A percentile compares a stretch with the other conserved stretches of the same genome.
These are phyloP conservation scores for Tenodera sinensis DNA, from an alignment of 2,888 invertebrate species.

Conservation along the genomic window DNA sequence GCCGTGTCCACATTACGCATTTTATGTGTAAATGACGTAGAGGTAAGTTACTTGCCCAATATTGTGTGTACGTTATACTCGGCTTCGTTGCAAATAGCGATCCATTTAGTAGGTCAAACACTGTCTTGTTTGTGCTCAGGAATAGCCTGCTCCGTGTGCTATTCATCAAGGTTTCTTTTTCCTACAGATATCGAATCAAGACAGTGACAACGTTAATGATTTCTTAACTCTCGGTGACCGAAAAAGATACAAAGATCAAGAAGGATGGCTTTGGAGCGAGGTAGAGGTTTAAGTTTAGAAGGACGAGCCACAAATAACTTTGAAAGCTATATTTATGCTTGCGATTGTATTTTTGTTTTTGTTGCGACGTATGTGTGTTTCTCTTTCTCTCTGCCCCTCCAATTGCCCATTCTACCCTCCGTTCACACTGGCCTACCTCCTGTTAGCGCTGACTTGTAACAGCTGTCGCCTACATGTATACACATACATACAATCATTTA, in stretches of 20 bases:
- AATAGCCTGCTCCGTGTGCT: neutral
- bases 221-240: neutral
- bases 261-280: neutral
- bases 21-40: too few relatives aligned
- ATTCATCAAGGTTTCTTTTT: neutral
- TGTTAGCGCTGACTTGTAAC: neutral
- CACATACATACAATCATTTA: constrained; percentile 19
- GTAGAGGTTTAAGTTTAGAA: neutral
- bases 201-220: neutral
- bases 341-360: constrained; percentile 12
- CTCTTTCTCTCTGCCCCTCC: neutral
- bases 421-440: neutral
- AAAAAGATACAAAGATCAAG: neutral
- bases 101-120: neutral
- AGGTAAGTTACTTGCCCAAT: too few relatives aligned
- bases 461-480: neutral
- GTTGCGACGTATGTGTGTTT: neutral
- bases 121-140: neutral
- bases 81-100: too few relatives aligned
- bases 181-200: neutral
- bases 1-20: too few relatives aligned
- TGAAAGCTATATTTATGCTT: constrained; percentile 6
- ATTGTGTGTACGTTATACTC: too few relatives aligned
- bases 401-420: neutral
- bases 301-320: neutral